A percentile compares a stretch with the other conserved stretches of the same genome.
Evolutionary conservation across 2,797 vertebrate genomes (phyloP).

Genomic region (Neosilurus hyrtlii): DNA sequence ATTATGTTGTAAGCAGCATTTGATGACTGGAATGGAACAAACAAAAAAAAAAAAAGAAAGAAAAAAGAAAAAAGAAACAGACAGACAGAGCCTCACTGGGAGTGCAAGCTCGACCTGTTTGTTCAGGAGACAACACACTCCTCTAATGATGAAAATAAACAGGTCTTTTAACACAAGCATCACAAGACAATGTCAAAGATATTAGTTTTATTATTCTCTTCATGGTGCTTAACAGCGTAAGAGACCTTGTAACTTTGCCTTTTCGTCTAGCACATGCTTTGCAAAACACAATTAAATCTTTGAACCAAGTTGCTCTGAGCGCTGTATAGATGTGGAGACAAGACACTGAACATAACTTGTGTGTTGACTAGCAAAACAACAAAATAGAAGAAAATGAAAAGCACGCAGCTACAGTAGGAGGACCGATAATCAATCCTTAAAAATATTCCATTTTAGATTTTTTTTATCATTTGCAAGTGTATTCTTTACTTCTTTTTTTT

Average conservation of each 20-base stretch:
- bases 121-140: conserved; percentile 64
- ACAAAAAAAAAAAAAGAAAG: conserved; percentile 26
- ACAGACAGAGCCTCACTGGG: conserved; percentile 62
- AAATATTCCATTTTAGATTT: neutral
- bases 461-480: neutral
- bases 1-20: conserved; percentile 95
- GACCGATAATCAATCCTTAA: neutral
- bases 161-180: conserved; percentile 63
- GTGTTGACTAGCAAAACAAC: conserved; percentile 46
- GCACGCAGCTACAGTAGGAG: neutral
- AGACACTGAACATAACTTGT: conserved; percentile 51
- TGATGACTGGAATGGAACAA: conserved; percentile 82
- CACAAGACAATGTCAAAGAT: conserved; percentile 64
- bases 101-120: conserved; percentile 67
- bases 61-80: conserved; percentile 16
- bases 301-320: conserved; percentile 51
- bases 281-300: conserved; percentile 58
- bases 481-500: neutral
- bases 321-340: conserved; percentile 52
- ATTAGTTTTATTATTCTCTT: conserved; percentile 62
- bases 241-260: conserved; percentile 57
- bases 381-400: neutral
- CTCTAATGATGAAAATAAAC: conserved; percentile 72
- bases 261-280: conserved; percentile 56
- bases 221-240: conserved; percentile 57